These are phyloP conservation scores for Athalia rosae DNA, from an alignment of 2,888 invertebrate genomes.

Conservation along the genomic window DNA sequence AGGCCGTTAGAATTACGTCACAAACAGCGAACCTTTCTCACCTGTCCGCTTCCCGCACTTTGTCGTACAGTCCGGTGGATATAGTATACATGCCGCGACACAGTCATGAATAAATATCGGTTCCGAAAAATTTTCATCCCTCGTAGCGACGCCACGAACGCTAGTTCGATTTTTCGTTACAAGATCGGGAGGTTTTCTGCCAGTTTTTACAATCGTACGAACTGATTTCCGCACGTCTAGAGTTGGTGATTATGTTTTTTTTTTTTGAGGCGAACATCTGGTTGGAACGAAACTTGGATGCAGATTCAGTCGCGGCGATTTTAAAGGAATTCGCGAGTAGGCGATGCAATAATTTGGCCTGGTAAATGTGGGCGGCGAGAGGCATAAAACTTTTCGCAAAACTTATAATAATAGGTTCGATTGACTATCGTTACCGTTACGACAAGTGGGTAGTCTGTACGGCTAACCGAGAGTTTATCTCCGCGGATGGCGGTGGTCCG, in stretches of 20 bases:
- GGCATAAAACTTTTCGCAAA: not conserved
- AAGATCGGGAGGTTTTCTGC: too few species aligned
- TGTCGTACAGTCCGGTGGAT: not conserved
- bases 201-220: too few species aligned
- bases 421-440: constrained; percentile 36
- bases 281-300: too few species aligned
- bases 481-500: constrained; percentile 36
- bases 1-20: constrained; percentile 54
- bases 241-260: too few species aligned
- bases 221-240: too few species aligned
- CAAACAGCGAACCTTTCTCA: constrained; percentile 50
- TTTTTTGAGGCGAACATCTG: too few species aligned
- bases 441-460: constrained; percentile 38
- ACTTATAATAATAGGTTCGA: constrained; percentile 10
- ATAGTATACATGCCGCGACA: too few species aligned
- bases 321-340: not conserved
- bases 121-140: too few species aligned
- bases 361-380: not conserved
- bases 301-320: too few species aligned
- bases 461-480: constrained; percentile 30
- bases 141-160: too few species aligned
- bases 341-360: not conserved
- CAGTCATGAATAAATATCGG: too few species aligned
- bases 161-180: too few species aligned
- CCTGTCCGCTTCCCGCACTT: not conserved